These are phyloP conservation scores for Steatornis caripensis DNA, from an alignment of 2,113 vertebrate species.

Conservation along the genomic window DNA sequence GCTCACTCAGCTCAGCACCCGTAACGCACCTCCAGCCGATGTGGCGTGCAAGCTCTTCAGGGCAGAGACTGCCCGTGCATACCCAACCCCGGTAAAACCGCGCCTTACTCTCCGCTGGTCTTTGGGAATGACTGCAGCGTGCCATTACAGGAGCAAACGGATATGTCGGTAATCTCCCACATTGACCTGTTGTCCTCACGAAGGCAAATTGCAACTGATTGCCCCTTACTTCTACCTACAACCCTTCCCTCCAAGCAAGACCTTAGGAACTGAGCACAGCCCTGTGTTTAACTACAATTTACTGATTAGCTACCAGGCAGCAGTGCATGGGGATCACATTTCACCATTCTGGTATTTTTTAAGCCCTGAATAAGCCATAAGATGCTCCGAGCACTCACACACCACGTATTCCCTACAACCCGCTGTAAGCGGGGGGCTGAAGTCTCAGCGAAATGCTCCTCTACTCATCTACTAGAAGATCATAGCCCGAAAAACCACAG, in stretches of 20 bases:
- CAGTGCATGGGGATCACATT: not conserved
- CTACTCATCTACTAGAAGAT: not conserved
- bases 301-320: not conserved
- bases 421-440: not conserved
- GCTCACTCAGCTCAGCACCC: not conserved
- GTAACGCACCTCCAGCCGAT: fast-evolving
- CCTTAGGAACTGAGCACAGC: not conserved
- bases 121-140: not conserved
- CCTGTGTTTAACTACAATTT: constrained; percentile 12
- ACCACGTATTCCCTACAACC: not conserved
- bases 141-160: not conserved
- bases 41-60: fast-evolving
- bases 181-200: not conserved
- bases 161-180: not conserved
- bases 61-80: not conserved
- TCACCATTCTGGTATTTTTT: not conserved
- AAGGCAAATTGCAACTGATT: not conserved
- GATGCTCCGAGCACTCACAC: not conserved
- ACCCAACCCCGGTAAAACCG: not conserved
- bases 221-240: not conserved
- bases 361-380: not conserved
- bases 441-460: not conserved
- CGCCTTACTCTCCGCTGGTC: not conserved
- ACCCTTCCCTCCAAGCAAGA: not conserved
- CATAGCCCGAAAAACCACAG: not conserved